A percentile compares a stretch with the other conserved stretches of the same genome.
Conservation (phyloP, 2,888 invertebrate genomes). For the Pristionchus entomophagus region DNA sequence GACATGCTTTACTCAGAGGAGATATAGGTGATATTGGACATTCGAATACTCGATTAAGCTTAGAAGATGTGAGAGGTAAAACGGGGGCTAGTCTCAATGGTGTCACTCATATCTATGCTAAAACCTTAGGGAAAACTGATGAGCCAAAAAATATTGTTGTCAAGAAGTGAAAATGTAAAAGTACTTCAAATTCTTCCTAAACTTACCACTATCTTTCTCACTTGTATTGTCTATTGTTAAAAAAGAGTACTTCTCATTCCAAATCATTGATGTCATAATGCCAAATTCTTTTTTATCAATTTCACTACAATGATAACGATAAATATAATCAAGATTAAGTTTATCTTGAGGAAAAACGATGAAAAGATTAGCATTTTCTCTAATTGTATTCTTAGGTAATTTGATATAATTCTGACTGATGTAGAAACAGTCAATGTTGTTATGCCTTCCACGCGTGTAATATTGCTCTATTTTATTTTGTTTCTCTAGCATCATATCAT, state of each 20-base stretch:
- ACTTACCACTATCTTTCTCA: conserved; percentile 52
- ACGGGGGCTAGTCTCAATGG: too few relatives aligned
- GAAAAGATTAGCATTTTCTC: conserved; percentile 60
- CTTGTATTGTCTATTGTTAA: conserved; percentile 58
- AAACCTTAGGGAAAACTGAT: too few relatives aligned
- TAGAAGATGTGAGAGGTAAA: too few relatives aligned
- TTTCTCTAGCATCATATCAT: conserved; percentile 30
- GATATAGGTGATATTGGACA: too few relatives aligned
- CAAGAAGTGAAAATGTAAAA: conserved; percentile 43
- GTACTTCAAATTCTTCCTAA: conserved; percentile 54
- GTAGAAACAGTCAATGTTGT: conserved; percentile 60
- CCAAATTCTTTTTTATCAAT: conserved; percentile 56
- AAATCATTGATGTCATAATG: conserved; percentile 50
- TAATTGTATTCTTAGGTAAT: conserved; percentile 62
- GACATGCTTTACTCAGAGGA: not conserved
- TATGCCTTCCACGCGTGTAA: conserved; percentile 61
- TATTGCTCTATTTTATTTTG: conserved; percentile 54
- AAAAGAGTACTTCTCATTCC: conserved; percentile 55
- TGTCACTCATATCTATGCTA: too few relatives aligned
- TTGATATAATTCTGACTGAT: conserved; percentile 62
- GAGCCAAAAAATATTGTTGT: too few relatives aligned
- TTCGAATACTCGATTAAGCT: too few relatives aligned
- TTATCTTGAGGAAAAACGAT: not conserved
- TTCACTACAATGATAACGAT: conserved; percentile 55
- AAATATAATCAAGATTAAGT: conserved; percentile 53